Base-by-base conservation (phyloP, 2,797 vertebrate species). In the Falco cherrug region DNA sequence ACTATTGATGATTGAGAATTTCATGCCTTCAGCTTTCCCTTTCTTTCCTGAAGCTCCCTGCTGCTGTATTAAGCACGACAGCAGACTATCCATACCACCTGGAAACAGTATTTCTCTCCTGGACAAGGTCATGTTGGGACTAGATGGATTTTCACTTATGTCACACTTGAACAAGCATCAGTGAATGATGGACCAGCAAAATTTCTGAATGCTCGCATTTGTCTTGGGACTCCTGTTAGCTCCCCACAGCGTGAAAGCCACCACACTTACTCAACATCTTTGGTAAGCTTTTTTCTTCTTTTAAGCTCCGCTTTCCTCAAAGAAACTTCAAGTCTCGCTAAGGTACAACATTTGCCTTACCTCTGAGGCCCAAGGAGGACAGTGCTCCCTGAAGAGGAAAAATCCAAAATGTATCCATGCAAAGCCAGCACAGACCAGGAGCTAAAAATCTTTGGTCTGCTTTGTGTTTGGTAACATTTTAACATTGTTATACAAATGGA, bases 21-120 rank as follows among this genome's bases (percentile, higher is more conserved):
- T 75, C 53, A 37, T 3, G 48, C 37, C 24, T 77, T 33, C 57
- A 50, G 20, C 77, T 54, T 59, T 31, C 39, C 63, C 6, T 16
- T 59, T 41, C 54, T 31, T 19, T 51, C 48, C 68, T 1, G 1
- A 56, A 65, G 53, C 61, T 69, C 81, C 45, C 33, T 29, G 17
- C 25, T 19, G 6, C 35, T 59, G 20, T 5, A 39, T 7, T 16
- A 16, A 67, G 68, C 1, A 4, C 2, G 4, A 51, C 0, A 74
- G 47, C 67, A 75, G 47, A n/a, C 18, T 13, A 31, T 2, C 45
- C 0, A 1, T 13, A 33, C n/a, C 29, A 56, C 56, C 75, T n/a
- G 70, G 50, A 33, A 70, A 65, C 4, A 22, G 29, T 9, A 21
- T 41, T 68, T 59, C 31, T 61, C 70, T 59, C 57, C 37, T 19